phyloP scores from a whole-genome alignment of 2,888 invertebrate species.

The Anagyrus pseudococci region DNA sequence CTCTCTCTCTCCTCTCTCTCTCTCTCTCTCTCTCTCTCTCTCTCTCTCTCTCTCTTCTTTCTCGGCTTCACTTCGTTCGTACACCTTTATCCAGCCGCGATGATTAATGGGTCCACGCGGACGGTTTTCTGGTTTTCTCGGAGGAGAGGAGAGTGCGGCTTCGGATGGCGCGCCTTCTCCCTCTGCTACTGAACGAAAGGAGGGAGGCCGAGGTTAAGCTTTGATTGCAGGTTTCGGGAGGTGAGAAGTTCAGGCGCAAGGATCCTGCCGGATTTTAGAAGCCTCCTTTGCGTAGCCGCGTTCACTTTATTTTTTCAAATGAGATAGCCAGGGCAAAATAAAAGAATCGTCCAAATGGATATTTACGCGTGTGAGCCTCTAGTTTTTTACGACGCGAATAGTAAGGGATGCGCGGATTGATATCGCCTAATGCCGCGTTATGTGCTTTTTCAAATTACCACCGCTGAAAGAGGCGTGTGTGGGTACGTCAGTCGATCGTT shows the following conservation, averaged over 20 bases:
- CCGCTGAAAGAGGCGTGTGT: slow-evolving; percentile 18
- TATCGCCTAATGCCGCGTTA: slow-evolving; percentile 25
- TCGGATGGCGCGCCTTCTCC: too few species aligned
- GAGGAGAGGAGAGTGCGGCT: slow-evolving; percentile 16
- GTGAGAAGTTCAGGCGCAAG: slow-evolving; percentile 11
- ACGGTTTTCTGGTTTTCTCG: slow-evolving; percentile 52
- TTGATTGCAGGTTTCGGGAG: slow-evolving; percentile 27
- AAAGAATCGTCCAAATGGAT: too few species aligned
- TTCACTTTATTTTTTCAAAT: too few species aligned
- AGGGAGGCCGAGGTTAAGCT: neutral
- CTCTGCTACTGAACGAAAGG: slow-evolving; percentile 3
- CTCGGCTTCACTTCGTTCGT: too few species aligned
- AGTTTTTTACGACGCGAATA: slow-evolving; percentile 13
- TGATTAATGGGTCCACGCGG: slow-evolving; percentile 58
- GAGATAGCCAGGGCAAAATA: too few species aligned
- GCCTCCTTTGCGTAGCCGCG: neutral
- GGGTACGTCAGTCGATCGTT: neutral
- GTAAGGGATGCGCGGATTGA: slow-evolving; percentile 18
- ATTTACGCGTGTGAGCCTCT: neutral
- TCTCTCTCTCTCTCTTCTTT: slow-evolving; percentile 42
- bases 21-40: slow-evolving; percentile 48
- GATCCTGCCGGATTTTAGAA: neutral
- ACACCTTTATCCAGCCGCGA: slow-evolving; percentile 54
- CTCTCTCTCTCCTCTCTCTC: slow-evolving; percentile 41
- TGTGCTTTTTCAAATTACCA: slow-evolving; percentile 28